Percentiles rank a stretch among this genome's conserved stretches.
Conservation (phyloP, 2,113 vertebrate species). For the Phodopus roborovskii region DNA sequence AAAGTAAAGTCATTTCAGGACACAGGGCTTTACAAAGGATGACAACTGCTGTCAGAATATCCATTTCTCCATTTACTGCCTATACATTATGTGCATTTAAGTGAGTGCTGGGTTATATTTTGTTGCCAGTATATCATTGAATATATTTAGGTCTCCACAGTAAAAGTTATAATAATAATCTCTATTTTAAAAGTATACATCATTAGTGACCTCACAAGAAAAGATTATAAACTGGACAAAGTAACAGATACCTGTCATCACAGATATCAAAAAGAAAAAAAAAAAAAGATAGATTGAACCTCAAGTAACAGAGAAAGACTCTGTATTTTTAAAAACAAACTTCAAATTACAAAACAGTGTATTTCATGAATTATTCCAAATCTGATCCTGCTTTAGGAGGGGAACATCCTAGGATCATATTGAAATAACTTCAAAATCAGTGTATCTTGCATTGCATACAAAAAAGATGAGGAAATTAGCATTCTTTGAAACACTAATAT, state of each 20-base stretch:
- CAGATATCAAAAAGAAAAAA: not conserved
- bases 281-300: not conserved
- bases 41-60: not conserved
- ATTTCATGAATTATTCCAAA: not conserved
- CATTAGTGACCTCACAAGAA: not conserved
- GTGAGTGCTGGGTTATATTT: not conserved
- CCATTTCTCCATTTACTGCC: not conserved
- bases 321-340: not conserved
- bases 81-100: not conserved
- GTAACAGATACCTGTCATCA: not conserved
- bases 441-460: not conserved
- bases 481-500: not conserved
- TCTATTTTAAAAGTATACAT: not conserved
- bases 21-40: not conserved
- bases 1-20: not conserved
- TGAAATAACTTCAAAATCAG: not conserved
- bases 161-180: not conserved
- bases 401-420: not conserved
- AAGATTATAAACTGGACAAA: not conserved
- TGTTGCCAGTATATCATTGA: not conserved
- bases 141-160: not conserved
- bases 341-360: not conserved
- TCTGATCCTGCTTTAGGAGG: not conserved
- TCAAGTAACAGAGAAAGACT: not conserved
- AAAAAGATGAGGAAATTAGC: not conserved